Conservation (phyloP, 2,888 invertebrate genomes). For the Acleris sparsana region DNA sequence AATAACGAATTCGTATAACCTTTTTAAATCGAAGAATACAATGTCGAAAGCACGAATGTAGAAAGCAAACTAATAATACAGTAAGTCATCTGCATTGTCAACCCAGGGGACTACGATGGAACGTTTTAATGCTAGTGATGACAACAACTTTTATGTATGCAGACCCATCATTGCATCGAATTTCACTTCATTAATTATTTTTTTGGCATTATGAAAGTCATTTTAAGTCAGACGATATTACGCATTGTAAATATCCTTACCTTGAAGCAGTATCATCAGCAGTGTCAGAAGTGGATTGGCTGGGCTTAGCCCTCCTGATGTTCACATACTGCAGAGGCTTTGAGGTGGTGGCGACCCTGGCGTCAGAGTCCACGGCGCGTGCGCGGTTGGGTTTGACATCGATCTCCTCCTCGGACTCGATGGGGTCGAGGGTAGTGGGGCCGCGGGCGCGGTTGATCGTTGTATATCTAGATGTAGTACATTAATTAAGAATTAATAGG, state of each 20-base stretch:
- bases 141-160: too few species aligned
- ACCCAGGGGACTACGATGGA: too few species aligned
- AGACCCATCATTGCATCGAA: too few species aligned
- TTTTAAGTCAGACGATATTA: not conserved
- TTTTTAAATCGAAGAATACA: too few species aligned
- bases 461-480: slow-evolving; percentile 71
- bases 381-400: slow-evolving; percentile 51
- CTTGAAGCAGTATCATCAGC: slow-evolving; percentile 71
- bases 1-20: too few species aligned
- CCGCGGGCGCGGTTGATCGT: slow-evolving; percentile 85
- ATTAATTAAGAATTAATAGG: too few species aligned
- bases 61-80: too few species aligned
- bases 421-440: slow-evolving; percentile 60
- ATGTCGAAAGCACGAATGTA: too few species aligned
- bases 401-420: slow-evolving; percentile 57
- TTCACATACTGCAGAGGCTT: slow-evolving; percentile 87
- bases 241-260: slow-evolving; percentile 41
- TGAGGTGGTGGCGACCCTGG: slow-evolving; percentile 58
- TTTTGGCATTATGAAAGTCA: not conserved
- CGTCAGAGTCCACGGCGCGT: slow-evolving; percentile 51
- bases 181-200: too few species aligned
- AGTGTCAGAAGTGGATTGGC: slow-evolving; percentile 62
- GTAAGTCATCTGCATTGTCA: too few species aligned
- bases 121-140: too few species aligned
- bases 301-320: slow-evolving; percentile 86